Conservation (phyloP, 2,888 invertebrate species). For the Aleiodes leptofemur region DNA sequence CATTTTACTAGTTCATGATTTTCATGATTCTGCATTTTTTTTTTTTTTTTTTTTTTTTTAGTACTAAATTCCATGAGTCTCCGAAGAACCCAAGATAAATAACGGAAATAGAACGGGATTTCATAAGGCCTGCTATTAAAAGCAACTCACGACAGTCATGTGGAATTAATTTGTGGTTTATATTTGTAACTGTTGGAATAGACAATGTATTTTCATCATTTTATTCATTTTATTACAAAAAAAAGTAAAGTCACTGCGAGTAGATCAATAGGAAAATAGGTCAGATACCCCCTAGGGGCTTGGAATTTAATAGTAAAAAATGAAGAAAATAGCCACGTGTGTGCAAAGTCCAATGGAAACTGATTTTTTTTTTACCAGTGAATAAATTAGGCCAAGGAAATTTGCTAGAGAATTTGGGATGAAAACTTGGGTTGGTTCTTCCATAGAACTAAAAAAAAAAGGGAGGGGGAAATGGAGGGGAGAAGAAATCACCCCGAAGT, state of each 20-base stretch:
- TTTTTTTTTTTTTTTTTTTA: background rate
- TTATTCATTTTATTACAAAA: background rate
- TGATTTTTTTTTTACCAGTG: background rate
- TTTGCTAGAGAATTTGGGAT: too few species aligned
- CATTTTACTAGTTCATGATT: background rate
- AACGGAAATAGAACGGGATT: conserved; percentile 38
- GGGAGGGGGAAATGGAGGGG: conserved; percentile 5
- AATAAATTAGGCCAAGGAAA: too few species aligned
- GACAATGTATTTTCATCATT: background rate
- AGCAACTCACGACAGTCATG: conserved; percentile 20
- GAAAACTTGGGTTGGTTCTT: background rate
- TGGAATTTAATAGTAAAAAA: conserved; percentile 4
- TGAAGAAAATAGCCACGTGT: conserved; percentile 37
- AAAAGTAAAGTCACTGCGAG: background rate
- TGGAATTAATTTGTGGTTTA: conserved; percentile 28
- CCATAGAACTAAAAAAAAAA: conserved; percentile 32
- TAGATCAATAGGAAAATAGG: conserved; percentile 72
- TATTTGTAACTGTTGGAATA: conserved; percentile 16
- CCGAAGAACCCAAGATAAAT: background rate
- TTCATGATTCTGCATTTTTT: conserved; percentile 48
- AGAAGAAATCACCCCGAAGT: conserved; percentile 24
- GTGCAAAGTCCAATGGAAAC: background rate
- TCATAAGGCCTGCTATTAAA: conserved; percentile 35
- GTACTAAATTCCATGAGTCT: background rate
- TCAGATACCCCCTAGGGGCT: conserved; percentile 59